Evolutionary conservation across 1,140 invertebrate species (phyloP).

Genomic region (Homarus americanus): DNA sequence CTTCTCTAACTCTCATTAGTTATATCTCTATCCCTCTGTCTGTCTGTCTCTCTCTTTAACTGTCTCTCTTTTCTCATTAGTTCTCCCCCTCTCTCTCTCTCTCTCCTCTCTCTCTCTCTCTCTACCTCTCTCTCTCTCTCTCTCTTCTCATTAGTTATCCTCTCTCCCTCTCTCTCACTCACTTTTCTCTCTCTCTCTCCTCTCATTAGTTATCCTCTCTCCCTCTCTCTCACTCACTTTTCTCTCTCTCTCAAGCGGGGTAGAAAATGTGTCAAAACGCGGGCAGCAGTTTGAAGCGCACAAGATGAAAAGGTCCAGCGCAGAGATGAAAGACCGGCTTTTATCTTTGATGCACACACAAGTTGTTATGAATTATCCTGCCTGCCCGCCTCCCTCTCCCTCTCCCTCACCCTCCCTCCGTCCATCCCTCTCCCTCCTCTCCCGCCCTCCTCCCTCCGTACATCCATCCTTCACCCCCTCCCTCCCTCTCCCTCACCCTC

Average conservation of each 20-base stretch:
- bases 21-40: not conserved
- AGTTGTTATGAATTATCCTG: constrained; percentile 28
- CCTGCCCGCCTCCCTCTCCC: not conserved
- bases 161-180: not conserved
- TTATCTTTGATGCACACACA: constrained; percentile 19
- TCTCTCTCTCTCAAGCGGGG: constrained; percentile 35
- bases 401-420: not conserved
- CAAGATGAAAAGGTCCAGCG: not conserved
- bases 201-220: no score
- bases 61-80: not conserved
- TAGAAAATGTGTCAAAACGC: constrained; percentile 44
- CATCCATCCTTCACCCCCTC: not conserved
- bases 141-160: no score
- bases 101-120: no score
- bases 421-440: not conserved
- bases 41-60: not conserved
- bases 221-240: constrained; percentile 11
- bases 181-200: not conserved
- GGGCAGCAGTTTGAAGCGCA: constrained; percentile 18
- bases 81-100: not conserved
- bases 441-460: not conserved
- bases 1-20: no score
- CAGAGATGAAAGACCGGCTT: not conserved
- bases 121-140: no score
- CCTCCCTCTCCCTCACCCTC: not conserved